phyloP scores from a whole-genome alignment of 2,113 vertebrate species.

The Bufo bufo region DNA sequence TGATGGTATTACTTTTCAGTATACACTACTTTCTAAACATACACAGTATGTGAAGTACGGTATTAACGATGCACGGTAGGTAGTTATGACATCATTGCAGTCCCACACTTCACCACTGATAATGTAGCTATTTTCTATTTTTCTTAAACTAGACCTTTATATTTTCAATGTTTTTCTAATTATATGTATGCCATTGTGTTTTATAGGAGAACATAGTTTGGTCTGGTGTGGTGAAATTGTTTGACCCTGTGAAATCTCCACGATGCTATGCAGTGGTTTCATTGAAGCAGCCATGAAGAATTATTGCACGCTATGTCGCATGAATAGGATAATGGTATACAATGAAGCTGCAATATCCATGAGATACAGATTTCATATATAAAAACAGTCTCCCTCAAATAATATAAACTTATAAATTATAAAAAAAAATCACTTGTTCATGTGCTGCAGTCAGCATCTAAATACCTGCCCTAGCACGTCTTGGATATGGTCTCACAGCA shows the following conservation, averaged over 20 bases:
- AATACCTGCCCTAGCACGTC: no score
- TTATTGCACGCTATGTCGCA: neutral
- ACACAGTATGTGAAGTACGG: no score
- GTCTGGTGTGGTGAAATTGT: slow-evolving; percentile 90
- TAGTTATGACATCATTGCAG: no score
- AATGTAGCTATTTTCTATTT: no score
- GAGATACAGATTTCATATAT: neutral
- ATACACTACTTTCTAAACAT: no score
- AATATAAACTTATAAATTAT: no score
- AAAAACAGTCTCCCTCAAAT: no score
- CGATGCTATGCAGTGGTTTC: slow-evolving; percentile 90
- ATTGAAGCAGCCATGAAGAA: slow-evolving; percentile 75
- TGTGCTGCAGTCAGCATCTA: no score
- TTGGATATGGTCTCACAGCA: no score
- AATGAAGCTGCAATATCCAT: neutral
- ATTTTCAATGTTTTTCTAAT: neutral
- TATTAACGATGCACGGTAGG: no score
- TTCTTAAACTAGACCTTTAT: neutral
- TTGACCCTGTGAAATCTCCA: slow-evolving; percentile 93
- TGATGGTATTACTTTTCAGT: no score
- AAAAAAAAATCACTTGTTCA: neutral
- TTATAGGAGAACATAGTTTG: slow-evolving; percentile 81
- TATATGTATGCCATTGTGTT: slow-evolving; percentile 56
- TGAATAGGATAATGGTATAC: neutral
- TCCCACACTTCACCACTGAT: no score